Percentiles rank a stretch among this genome's conserved stretches.
Evolutionary conservation across 2,113 vertebrate species (phyloP).

Genomic region (Peucedramus taeniatus): DNA sequence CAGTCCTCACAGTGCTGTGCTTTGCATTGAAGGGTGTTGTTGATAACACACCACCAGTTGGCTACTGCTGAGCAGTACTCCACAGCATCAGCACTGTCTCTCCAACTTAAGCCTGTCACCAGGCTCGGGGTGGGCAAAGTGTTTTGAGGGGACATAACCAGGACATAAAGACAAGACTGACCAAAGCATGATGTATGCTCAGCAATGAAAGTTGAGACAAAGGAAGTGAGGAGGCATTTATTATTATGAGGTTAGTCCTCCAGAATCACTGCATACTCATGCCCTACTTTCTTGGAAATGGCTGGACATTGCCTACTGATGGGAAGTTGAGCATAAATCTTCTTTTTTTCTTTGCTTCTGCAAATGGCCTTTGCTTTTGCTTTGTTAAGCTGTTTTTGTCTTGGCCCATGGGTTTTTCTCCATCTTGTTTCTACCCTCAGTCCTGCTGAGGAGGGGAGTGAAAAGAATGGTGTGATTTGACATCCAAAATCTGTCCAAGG

Average conservation of each 20-base stretch:
- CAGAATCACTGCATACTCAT: not conserved
- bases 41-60: not conserved
- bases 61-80: not conserved
- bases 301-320: not conserved
- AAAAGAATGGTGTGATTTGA: not conserved
- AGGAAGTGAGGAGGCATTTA: not conserved
- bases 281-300: not conserved
- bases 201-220: not conserved
- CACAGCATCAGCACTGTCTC: not conserved
- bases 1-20: not conserved
- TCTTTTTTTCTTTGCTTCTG: not conserved
- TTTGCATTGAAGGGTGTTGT: not conserved
- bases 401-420: not conserved
- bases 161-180: not conserved
- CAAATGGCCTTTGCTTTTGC: not conserved
- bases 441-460: not conserved
- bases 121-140: accelerated
- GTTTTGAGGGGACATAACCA: not conserved
- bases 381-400: not conserved
- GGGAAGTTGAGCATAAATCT: not conserved
- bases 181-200: not conserved
- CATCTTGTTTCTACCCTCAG: not conserved
- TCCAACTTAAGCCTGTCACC: not conserved
- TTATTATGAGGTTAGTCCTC: not conserved
- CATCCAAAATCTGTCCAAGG: accelerated